These are phyloP conservation scores for Seira ritae DNA, from an alignment of 2,888 invertebrate genomes.

Conservation along the genomic window DNA sequence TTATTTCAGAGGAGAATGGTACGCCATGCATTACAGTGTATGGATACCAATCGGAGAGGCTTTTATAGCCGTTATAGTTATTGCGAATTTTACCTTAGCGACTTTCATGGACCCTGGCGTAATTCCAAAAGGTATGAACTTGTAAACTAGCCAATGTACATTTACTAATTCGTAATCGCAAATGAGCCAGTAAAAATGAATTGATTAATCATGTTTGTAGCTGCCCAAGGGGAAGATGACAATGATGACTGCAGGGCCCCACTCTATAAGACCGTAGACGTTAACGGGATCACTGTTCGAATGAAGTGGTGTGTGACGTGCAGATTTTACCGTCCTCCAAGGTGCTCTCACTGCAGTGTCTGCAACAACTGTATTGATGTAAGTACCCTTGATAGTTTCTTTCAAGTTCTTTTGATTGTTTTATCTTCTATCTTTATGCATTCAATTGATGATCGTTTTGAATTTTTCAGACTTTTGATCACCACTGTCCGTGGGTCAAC, in stretches of 20 bases:
- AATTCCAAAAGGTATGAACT: constrained; percentile 92
- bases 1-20: constrained; percentile 88
- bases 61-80: constrained; percentile 96
- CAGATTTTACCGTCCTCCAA: constrained; percentile 99
- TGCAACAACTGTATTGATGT: constrained; percentile 99
- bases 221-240: constrained; percentile 96
- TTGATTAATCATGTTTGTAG: too few species aligned
- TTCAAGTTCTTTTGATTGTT: constrained; percentile 1
- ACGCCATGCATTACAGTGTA: constrained; percentile 84
- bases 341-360: constrained; percentile 99
- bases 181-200: too few species aligned
- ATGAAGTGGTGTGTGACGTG: constrained; percentile 99
- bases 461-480: constrained; percentile 92
- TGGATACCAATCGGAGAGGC: constrained; percentile 96
- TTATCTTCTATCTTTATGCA: background rate
- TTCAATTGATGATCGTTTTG: background rate
- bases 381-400: constrained; percentile 74
- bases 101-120: constrained; percentile 99
- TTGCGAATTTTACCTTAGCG: constrained; percentile 98
- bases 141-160: background rate
- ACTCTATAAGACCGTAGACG: constrained; percentile 97
- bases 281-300: constrained; percentile 97
- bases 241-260: constrained; percentile 96
- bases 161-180: constrained; percentile 15
- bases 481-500: constrained; percentile 99